These are phyloP conservation scores for Sclerurus mexicanus DNA, from an alignment of 2,113 vertebrate species.

Conservation along the genomic window DNA sequence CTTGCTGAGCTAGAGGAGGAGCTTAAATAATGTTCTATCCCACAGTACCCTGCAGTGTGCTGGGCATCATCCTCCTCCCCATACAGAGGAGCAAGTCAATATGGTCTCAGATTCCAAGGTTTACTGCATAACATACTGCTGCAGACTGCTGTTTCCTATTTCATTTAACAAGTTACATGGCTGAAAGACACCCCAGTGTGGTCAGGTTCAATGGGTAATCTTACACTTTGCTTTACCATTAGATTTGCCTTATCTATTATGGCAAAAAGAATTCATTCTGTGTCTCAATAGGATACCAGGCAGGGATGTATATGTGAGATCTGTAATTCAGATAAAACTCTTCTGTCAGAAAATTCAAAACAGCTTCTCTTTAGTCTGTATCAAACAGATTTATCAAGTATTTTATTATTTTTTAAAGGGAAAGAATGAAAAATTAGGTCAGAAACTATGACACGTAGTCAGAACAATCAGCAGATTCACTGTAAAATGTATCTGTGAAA, in stretches of 20 bases:
- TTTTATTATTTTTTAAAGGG: neutral
- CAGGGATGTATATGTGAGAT: neutral
- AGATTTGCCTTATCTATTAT: neutral
- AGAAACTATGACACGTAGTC: neutral
- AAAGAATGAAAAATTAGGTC: neutral
- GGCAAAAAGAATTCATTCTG: neutral
- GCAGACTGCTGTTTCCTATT: neutral
- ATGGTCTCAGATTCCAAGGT: neutral
- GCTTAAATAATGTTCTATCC: neutral
- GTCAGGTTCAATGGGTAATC: neutral
- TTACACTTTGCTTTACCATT: neutral
- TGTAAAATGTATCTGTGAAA: neutral
- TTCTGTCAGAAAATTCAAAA: neutral
- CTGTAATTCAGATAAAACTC: neutral
- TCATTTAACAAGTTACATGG: neutral
- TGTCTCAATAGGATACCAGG: neutral
- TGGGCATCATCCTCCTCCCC: neutral
- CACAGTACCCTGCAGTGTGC: fast-evolving
- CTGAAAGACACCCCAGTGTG: neutral
- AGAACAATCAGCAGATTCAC: neutral
- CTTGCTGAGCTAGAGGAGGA: neutral
- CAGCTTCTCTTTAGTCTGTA: neutral
- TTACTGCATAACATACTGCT: neutral
- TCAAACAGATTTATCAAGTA: neutral
- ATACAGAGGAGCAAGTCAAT: neutral